Conservation (phyloP, 1,140 invertebrate genomes). For the Gryon sp. region DNA sequence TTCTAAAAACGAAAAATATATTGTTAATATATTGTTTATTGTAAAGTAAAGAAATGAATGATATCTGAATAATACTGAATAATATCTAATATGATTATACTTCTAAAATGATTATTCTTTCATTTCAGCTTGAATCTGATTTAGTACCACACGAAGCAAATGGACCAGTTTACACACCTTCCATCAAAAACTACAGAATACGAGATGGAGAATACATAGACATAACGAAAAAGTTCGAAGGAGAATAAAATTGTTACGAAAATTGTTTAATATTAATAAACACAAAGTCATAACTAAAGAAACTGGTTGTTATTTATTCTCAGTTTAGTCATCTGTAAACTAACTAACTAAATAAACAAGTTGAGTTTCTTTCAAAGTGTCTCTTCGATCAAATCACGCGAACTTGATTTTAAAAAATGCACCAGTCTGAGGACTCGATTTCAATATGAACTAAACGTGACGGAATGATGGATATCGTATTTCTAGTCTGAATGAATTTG, state of each 20-base stretch:
- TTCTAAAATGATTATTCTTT: conserved; percentile 49
- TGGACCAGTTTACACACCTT: conserved; percentile 88
- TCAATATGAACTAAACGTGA: no score
- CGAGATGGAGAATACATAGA: conserved; percentile 93
- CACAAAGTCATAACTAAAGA: conserved; percentile 1
- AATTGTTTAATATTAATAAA: background rate
- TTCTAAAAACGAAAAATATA: background rate
- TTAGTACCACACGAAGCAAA: conserved; percentile 84
- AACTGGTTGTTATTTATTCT: no score
- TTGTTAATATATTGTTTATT: conserved; percentile 4
- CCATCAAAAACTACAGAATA: conserved; percentile 87
- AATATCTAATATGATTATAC: background rate
- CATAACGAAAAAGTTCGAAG: conserved; percentile 85
- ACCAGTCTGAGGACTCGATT: no score
- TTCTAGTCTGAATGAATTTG: no score
- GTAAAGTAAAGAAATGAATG: background rate
- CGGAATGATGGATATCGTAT: no score
- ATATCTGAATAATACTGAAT: background rate
- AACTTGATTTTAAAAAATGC: no score
- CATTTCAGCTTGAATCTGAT: conserved; percentile 84
- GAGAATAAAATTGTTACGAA: conserved; percentile 54
- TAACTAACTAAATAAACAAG: no score
- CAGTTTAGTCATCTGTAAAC: no score
- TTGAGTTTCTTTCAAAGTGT: no score
- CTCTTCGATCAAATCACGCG: no score